phyloP scores from a whole-genome alignment of 2,888 invertebrate genomes.

The Trichopria drosophilae region DNA sequence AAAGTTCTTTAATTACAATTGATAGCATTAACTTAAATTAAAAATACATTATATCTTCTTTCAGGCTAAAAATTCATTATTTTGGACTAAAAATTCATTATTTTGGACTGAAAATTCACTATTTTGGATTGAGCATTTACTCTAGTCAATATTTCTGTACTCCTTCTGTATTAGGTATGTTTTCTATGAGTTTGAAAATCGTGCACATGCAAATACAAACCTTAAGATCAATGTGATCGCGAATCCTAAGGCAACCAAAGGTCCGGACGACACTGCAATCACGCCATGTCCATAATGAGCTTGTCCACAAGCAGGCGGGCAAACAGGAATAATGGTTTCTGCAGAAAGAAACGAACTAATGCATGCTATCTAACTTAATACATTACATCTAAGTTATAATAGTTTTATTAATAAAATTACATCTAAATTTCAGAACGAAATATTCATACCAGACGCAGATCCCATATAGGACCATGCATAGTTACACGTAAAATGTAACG shows the following conservation, averaged over 20 bases:
- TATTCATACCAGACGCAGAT: not conserved
- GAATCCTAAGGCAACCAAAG: slow-evolving; percentile 59
- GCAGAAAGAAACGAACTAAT: slow-evolving; percentile 57
- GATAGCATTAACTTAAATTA: too few relatives aligned
- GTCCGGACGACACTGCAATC: slow-evolving; percentile 59
- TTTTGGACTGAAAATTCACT: too few relatives aligned
- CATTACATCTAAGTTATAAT: not conserved
- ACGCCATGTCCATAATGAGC: slow-evolving; percentile 66
- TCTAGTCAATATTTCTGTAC: too few relatives aligned
- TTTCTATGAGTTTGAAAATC: too few relatives aligned
- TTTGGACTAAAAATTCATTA: too few relatives aligned
- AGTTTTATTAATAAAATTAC: slow-evolving; percentile 2
- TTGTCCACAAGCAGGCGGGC: slow-evolving; percentile 88
- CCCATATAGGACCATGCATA: not conserved
- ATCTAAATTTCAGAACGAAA: slow-evolving; percentile 2
- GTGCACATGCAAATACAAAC: too few relatives aligned
- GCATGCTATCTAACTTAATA: slow-evolving; percentile 48
- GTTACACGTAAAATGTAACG: too few relatives aligned
- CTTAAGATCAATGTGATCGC: slow-evolving; percentile 60
- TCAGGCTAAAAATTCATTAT: too few relatives aligned
- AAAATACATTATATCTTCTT: too few relatives aligned
- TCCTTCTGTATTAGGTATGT: too few relatives aligned
- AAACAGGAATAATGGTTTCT: slow-evolving; percentile 90
- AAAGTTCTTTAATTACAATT: too few relatives aligned
- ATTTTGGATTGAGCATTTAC: too few relatives aligned